Percentiles rank a stretch among this genome's conserved stretches.
These are phyloP conservation scores for Cyprinus carpio DNA, from an alignment of 2,113 vertebrate genomes.

Conservation along the genomic window DNA sequence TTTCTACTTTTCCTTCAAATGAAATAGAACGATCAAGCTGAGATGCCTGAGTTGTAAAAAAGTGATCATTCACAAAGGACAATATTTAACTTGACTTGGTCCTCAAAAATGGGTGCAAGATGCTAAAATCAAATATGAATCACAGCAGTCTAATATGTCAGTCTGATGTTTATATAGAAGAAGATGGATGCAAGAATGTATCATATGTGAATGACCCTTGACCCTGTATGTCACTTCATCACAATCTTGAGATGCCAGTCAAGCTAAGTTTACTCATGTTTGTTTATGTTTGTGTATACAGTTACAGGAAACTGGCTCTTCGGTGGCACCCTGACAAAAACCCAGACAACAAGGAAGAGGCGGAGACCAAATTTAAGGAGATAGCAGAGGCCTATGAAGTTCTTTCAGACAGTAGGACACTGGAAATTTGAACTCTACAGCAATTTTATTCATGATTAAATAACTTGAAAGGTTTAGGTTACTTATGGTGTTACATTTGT, in stretches of 20 bases:
- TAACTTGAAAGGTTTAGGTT: not conserved
- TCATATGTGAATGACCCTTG: not conserved
- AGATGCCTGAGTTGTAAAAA: not conserved
- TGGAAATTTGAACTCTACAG: not conserved
- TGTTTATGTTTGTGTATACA: constrained; percentile 57
- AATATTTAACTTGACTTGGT: too few species aligned
- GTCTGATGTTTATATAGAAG: not conserved
- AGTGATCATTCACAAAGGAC: not conserved
- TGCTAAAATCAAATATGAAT: not conserved
- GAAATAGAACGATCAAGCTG: not conserved
- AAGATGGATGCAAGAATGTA: not conserved
- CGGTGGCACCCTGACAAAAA: constrained; percentile 86
- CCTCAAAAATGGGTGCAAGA: not conserved
- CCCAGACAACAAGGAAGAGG: constrained; percentile 85
- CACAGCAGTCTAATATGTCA: not conserved
- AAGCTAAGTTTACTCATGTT: constrained; percentile 12
- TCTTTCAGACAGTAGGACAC: constrained; percentile 90
- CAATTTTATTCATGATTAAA: not conserved
- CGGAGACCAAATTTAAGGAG: constrained; percentile 95
- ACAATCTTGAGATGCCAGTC: constrained; percentile 4
- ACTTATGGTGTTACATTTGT: not conserved
- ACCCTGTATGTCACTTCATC: not conserved
- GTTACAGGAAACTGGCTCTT: constrained; percentile 90
- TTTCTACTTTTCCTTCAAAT: not conserved
- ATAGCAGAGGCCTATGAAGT: constrained; percentile 96